A percentile compares a stretch with the other conserved stretches of the same genome.
These are phyloP conservation scores for Drosophila infuscata DNA, from an alignment of 2,888 invertebrate genomes.

Conservation along the genomic window DNA sequence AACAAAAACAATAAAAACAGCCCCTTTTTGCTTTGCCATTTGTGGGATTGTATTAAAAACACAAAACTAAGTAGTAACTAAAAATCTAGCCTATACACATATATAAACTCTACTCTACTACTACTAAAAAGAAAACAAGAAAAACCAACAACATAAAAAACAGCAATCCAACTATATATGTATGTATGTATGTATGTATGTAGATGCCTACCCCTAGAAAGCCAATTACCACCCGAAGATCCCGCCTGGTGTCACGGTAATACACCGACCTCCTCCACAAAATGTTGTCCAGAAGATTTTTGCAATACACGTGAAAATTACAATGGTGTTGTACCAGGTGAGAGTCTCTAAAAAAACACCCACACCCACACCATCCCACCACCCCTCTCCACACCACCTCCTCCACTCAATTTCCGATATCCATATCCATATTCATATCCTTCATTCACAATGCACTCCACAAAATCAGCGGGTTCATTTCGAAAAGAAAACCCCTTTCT, in stretches of 20 bases:
- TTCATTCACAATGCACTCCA: slow-evolving; percentile 8
- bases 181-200: slow-evolving; percentile 64
- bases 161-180: slow-evolving; percentile 26
- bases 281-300: slow-evolving; percentile 89
- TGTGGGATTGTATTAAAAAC: slow-evolving; percentile 11
- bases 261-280: slow-evolving; percentile 77
- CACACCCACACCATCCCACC: slow-evolving; percentile 11
- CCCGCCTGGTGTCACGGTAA: slow-evolving; percentile 87
- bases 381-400: slow-evolving; percentile 11
- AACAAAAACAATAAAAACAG: slow-evolving; percentile 22
- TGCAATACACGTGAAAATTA: slow-evolving; percentile 88
- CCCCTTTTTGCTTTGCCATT: slow-evolving; percentile 13
- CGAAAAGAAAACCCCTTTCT: slow-evolving; percentile 12
- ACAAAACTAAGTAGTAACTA: slow-evolving; percentile 52
- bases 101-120: slow-evolving; percentile 47
- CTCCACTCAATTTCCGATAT: slow-evolving; percentile 9
- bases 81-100: slow-evolving; percentile 32
- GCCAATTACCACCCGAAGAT: slow-evolving; percentile 87
- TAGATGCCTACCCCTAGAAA: slow-evolving; percentile 88
- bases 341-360: slow-evolving; percentile 69
- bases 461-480: slow-evolving; percentile 24
- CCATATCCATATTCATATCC: slow-evolving; percentile 14
- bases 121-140: slow-evolving; percentile 38
- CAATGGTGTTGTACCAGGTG: slow-evolving; percentile 83
- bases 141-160: slow-evolving; percentile 29